Conservation (phyloP, 2,888 invertebrate genomes). For the Fragum whitleyi region DNA sequence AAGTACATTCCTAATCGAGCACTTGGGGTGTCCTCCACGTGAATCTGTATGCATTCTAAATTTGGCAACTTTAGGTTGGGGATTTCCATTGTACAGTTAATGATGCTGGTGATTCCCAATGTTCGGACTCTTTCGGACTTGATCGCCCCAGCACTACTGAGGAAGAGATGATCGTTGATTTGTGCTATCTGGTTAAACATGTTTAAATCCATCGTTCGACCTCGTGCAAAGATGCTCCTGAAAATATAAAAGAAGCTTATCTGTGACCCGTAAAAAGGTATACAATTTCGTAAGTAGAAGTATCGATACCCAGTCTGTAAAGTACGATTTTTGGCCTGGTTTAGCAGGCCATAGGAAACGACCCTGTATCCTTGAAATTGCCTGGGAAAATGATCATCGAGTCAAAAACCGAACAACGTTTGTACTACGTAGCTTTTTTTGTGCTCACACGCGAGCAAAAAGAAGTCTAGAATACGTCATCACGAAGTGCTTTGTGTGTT, state of each 20-base stretch:
- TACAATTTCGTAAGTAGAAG: too few species aligned
- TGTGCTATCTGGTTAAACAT: slow-evolving; percentile 87
- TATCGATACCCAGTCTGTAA: background rate
- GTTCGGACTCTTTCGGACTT: slow-evolving; percentile 89
- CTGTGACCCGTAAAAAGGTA: too few species aligned
- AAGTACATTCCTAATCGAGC: slow-evolving; percentile 91
- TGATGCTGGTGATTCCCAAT: slow-evolving; percentile 91
- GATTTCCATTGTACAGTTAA: slow-evolving; percentile 93
- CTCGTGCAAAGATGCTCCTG: slow-evolving; percentile 51
- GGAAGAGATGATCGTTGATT: slow-evolving; percentile 90
- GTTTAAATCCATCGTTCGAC: slow-evolving; percentile 70
- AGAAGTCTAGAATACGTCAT: background rate
- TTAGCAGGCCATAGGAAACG: too few species aligned
- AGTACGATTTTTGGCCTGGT: too few species aligned
- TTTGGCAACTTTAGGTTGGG: slow-evolving; percentile 87
- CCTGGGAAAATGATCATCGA: too few species aligned
- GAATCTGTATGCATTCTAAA: slow-evolving; percentile 89
- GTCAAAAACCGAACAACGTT: too few species aligned
- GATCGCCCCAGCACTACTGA: slow-evolving; percentile 92
- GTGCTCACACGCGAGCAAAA: too few species aligned
- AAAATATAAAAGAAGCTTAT: too few species aligned
- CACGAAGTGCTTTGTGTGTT: too few species aligned
- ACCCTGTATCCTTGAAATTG: too few species aligned
- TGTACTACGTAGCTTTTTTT: too few species aligned
- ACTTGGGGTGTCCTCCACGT: slow-evolving; percentile 91